These are phyloP conservation scores for Mastacembelus armatus DNA, from an alignment of 2,797 vertebrate genomes.

Conservation along the genomic window DNA sequence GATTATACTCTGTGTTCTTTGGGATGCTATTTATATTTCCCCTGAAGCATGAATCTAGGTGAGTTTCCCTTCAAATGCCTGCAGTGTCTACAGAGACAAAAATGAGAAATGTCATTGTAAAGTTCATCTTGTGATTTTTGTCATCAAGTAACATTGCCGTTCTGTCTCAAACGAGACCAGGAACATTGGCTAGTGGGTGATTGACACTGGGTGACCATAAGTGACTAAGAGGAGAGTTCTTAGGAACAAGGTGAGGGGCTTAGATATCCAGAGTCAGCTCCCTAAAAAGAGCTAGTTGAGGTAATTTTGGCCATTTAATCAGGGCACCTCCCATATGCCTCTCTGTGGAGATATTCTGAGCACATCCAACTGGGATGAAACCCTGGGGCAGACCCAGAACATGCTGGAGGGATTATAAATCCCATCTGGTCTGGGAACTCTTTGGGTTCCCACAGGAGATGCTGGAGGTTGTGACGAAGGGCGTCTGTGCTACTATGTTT, in stretches of 20 bases:
- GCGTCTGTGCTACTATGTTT: not conserved
- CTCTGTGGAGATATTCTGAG: constrained; percentile 29
- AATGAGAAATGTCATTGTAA: not conserved
- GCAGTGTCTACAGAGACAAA: not conserved
- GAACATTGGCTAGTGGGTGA: not conserved
- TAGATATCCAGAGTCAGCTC: constrained; percentile 5
- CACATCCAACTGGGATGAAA: constrained; percentile 23
- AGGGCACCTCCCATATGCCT: constrained; percentile 27
- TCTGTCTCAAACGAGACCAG: not conserved
- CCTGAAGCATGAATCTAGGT: constrained; percentile 2
- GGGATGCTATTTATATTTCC: constrained; percentile 15
- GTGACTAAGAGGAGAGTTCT: not conserved
- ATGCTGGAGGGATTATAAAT: constrained; percentile 35
- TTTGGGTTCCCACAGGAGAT: constrained; percentile 19
- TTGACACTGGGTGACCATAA: not conserved
- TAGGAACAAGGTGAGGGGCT: not conserved
- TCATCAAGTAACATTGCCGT: not conserved
- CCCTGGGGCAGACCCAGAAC: constrained; percentile 22
- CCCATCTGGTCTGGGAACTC: constrained; percentile 31
- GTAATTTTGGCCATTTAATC: constrained; percentile 25
- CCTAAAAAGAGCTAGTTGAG: constrained; percentile 21
- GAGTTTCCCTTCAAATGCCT: too few relatives aligned
- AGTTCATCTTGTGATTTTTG: not conserved
- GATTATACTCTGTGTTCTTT: constrained; percentile 22
- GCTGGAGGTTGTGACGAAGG: constrained; percentile 32